phyloP scores from a whole-genome alignment of 2,797 vertebrate genomes.

The Neosilurus mollespiculum region DNA sequence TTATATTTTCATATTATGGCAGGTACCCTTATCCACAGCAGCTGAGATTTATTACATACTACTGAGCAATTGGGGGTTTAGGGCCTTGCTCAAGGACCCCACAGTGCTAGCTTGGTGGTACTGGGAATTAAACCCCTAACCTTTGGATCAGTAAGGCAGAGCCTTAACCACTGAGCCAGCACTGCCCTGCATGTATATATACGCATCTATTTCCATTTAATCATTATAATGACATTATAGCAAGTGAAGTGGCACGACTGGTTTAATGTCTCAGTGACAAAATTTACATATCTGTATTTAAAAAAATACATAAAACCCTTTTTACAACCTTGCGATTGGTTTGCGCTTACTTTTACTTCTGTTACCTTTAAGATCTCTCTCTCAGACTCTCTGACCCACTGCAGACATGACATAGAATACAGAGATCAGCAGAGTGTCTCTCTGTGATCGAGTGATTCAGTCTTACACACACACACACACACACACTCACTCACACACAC shows the following conservation, averaged over 20 bases:
- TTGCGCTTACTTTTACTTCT: background rate
- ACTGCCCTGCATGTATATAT: too few species aligned
- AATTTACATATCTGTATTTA: too few species aligned
- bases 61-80: too few species aligned
- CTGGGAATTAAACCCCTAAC: too few species aligned
- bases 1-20: too few species aligned
- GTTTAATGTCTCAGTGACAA: background rate
- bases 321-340: background rate
- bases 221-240: background rate
- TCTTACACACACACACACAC: slow-evolving; percentile 16
- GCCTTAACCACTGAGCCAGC: too few species aligned
- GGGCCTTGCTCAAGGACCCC: too few species aligned
- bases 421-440: slow-evolving; percentile 44
- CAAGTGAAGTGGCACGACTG: background rate
- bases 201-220: too few species aligned
- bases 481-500: slow-evolving; percentile 29
- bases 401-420: slow-evolving; percentile 19
- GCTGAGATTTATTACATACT: too few species aligned
- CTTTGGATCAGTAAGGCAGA: too few species aligned
- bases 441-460: slow-evolving; percentile 51
- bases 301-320: background rate
- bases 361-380: slow-evolving; percentile 9
- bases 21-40: too few species aligned
- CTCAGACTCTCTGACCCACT: slow-evolving; percentile 5
- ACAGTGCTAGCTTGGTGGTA: too few species aligned